Percentiles rank a stretch among this genome's conserved stretches.
These are phyloP conservation scores for Gobiocypris rarus DNA, from an alignment of 2,113 vertebrate genomes.

Conservation along the genomic window DNA sequence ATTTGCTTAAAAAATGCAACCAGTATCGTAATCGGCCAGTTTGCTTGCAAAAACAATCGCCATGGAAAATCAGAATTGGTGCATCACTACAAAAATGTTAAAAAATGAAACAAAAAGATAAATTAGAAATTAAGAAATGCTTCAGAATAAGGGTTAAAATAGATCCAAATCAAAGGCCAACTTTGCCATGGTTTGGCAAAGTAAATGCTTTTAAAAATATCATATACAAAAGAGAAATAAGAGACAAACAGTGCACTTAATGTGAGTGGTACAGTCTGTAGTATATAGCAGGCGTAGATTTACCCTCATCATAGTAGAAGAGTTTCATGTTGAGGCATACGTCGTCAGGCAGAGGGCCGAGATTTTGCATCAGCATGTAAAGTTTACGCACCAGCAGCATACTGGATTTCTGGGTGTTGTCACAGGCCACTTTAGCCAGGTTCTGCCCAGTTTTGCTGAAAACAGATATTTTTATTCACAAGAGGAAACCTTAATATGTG, in stretches of 20 bases:
- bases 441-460: slow-evolving; percentile 68
- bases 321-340: slow-evolving; percentile 94
- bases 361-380: slow-evolving; percentile 91
- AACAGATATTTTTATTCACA: slow-evolving; percentile 1
- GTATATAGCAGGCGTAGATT: slow-evolving; percentile 10
- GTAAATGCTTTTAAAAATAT: background rate
- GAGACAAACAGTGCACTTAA: too few species aligned
- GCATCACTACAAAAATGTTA: background rate
- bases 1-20: too few species aligned
- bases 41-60: too few species aligned
- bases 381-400: slow-evolving; percentile 93
- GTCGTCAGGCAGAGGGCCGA: slow-evolving; percentile 85
- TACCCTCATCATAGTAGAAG: slow-evolving; percentile 91
- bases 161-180: background rate
- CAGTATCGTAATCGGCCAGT: too few species aligned
- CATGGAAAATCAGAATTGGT: too few species aligned
- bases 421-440: slow-evolving; percentile 68
- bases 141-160: background rate
- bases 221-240: too few species aligned
- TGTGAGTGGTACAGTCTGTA: background rate
- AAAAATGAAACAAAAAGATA: background rate
- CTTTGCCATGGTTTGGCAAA: background rate
- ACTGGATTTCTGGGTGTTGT: slow-evolving; percentile 87
- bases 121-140: background rate
- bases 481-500: background rate